phyloP scores from a whole-genome alignment of 2,113 vertebrate species.

The Lamprologus ornatipinnis region DNA sequence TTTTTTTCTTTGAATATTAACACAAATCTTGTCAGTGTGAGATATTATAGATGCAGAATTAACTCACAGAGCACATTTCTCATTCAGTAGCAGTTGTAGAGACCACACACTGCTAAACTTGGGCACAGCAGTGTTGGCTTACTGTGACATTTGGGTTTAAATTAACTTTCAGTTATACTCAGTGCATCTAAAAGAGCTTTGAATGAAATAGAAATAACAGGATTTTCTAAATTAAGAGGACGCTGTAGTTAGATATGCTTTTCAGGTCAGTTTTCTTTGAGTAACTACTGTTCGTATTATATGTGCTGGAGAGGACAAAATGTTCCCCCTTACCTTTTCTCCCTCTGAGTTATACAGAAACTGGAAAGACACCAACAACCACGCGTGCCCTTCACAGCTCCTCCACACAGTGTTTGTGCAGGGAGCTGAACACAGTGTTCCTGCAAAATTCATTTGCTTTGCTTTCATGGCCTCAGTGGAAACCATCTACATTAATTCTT shows the following conservation, averaged over 20 bases:
- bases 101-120: background rate
- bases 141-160: background rate
- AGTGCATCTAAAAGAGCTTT: background rate
- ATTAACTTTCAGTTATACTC: background rate
- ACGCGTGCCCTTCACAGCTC: background rate
- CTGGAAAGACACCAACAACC: background rate
- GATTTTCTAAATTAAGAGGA: background rate
- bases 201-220: background rate
- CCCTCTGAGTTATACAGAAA: background rate
- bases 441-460: background rate
- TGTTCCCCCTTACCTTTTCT: background rate
- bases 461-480: background rate
- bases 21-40: background rate
- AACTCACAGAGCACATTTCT: background rate
- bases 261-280: background rate
- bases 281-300: background rate
- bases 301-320: background rate
- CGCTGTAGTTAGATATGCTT: background rate
- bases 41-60: background rate
- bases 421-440: background rate
- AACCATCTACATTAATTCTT: background rate
- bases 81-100: background rate
- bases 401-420: background rate
- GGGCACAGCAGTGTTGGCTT: background rate
- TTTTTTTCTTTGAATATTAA: background rate